Percentiles rank a stretch among this genome's conserved stretches.
These are phyloP conservation scores for Sphyrna mokarran DNA, from an alignment of 2,113 vertebrate species.

Conservation along the genomic window DNA sequence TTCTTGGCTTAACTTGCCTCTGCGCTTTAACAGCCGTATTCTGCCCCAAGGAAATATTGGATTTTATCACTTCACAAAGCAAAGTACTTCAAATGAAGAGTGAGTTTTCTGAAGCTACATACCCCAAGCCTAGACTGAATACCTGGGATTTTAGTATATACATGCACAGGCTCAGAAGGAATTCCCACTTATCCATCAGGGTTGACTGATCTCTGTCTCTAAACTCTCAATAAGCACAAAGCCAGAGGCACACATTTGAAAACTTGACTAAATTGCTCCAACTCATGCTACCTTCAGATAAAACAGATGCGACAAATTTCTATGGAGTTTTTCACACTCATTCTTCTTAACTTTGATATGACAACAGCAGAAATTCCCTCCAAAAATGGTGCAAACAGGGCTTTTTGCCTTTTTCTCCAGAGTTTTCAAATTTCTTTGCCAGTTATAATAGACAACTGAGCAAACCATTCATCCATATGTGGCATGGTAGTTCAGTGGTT, in stretches of 20 bases:
- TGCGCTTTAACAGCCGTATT: background rate
- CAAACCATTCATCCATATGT: background rate
- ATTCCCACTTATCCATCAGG: background rate
- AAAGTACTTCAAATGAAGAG: background rate
- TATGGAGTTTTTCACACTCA: background rate
- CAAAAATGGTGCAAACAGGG: background rate
- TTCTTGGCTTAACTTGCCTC: background rate
- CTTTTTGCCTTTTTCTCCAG: background rate
- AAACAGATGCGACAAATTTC: background rate
- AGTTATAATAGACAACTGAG: background rate
- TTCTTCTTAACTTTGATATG: background rate
- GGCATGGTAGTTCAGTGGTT: too few relatives aligned
- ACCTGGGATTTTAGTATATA: background rate
- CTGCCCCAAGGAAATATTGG: background rate
- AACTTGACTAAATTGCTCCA: background rate
- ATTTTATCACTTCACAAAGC: background rate
- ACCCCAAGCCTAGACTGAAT: background rate
- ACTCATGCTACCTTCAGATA: background rate
- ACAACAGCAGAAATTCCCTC: background rate
- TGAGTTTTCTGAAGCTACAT: background rate
- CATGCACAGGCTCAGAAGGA: background rate
- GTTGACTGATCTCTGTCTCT: background rate
- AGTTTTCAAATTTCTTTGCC: background rate
- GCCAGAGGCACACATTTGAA: background rate
- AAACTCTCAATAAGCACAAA: background rate